Evolutionary conservation across 2,888 invertebrate species (phyloP), one percentile per base, ranked within the genome.

Genomic region (Drosophila buzzatii): DNA sequence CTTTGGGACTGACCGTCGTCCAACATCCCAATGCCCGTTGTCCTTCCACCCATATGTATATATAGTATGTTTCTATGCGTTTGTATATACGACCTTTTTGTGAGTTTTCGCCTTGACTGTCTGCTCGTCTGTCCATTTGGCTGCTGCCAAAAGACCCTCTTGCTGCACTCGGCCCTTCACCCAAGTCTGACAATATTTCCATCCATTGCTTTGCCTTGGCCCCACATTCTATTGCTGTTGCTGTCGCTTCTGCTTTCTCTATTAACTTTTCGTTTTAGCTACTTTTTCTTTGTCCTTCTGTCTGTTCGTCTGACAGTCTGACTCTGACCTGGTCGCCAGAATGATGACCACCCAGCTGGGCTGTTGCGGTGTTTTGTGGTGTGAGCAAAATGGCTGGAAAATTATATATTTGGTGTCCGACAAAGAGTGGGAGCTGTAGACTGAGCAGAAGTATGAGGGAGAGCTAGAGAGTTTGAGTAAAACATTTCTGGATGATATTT

Each of bases 221-320:
- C 83, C 81, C 83, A 89, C 83, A 86, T 89, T 84, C 81, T 78
- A 66, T 53, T 80, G 82, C 70, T 80, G 79, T 83, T 71, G 83
- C 71, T 81, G 79, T 83, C 73, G 62, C 78, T 78, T 73, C 80
- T 87, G 90, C 86, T 90, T 85, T 89, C 90, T 85, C 85, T 85
- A 85, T 90, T 85, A 85, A 85, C 85, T 85, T 89, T 85, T 85
- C 85, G 85, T 89, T 85, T 89, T 86, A 84, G 85, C 87, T 85
- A 85, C 85, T 85, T 89, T 89, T 85, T 86, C 85, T 85, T 76
- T 86, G 81, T 84, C 81, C 84, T 68, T 61, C 81, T 64, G 53
- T 27, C 69, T 27, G 71, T 56, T 64, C 42, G 23, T 64, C 78
- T 61, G 73, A 55, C 76, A 47, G 76, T 85, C 76, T 60, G 72